Evolutionary conservation across 1,140 invertebrate species (phyloP).

Genomic region (Drosophila guanche): DNA sequence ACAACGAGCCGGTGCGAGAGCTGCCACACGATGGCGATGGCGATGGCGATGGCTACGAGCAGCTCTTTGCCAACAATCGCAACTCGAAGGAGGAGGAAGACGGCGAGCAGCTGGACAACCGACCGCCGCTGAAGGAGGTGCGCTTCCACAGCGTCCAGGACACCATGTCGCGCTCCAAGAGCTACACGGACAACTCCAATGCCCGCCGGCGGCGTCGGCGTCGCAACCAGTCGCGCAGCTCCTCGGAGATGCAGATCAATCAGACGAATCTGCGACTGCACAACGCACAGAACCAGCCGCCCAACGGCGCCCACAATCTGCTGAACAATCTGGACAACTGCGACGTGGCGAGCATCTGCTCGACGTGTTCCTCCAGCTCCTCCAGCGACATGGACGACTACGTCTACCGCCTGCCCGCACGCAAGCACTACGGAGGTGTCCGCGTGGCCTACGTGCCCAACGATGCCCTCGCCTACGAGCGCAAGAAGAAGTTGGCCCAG

Average conservation of each 20-base stretch:
- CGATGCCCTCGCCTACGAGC: conserved; percentile 92
- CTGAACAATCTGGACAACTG: conserved; percentile 84
- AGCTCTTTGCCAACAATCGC: no score
- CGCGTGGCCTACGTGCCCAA: conserved; percentile 95
- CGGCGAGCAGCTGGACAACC: conserved; percentile 63
- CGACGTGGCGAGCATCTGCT: conserved; percentile 91
- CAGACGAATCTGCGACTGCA: conserved; percentile 78
- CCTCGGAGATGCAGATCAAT: conserved; percentile 82
- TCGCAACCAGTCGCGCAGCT: conserved; percentile 78
- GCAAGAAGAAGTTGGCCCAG: conserved; percentile 86
- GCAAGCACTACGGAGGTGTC: conserved; percentile 92
- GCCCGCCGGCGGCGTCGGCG: conserved; percentile 67
- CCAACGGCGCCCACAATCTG: conserved; percentile 49
- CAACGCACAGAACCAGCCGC: conserved; percentile 64
- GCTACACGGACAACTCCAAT: conserved; percentile 82
- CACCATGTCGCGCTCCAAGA: conserved; percentile 81
- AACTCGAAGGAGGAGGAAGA: conserved; percentile 30
- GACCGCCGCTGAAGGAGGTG: conserved; percentile 75
- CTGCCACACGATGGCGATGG: conserved; percentile 53
- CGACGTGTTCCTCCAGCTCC: conserved; percentile 92
- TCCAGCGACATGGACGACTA: conserved; percentile 91
- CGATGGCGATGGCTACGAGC: conserved; percentile 25
- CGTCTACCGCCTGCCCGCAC: conserved; percentile 91
- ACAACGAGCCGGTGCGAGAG: conserved; percentile 65
- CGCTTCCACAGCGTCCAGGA: conserved; percentile 79